Evolutionary conservation across 2,797 vertebrate genomes (phyloP), one percentile per base, ranked within the genome.

Genomic region (Chrysolophus pictus): DNA sequence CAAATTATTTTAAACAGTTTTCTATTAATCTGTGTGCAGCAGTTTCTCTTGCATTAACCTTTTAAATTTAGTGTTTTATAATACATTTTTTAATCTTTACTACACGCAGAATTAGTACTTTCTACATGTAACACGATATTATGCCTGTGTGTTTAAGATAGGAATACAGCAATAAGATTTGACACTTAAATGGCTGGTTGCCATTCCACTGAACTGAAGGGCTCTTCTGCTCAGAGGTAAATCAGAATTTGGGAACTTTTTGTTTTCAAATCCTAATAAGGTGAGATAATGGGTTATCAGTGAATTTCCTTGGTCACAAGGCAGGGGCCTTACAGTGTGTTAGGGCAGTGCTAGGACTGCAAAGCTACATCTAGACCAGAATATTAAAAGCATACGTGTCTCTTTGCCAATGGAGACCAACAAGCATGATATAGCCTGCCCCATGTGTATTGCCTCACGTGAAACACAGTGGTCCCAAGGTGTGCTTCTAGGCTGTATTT

Each of bases 391-490:
- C 5, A 65, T 44, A 9, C 28, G 35, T 4, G 16, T 65, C 71
- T 2, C 0, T 65, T 76, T 44, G 4, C 49, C 62, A 37, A 4
- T 53, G 28, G 12, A 42, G 18, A 49, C 18, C 16, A 44, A 44
- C 2, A 77, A 31, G 14, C 11, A 37, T 23, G 35, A 35, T 6
- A 14, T 39, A 37, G 14, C 8, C 58, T 75, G 59, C 35, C 24
- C 13, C 31, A 4, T 5, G 9, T n/a, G 55, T 79, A 46, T 24
- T 82, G 11, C 33, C 33, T 71, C 13, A 5, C 16, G 21, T 17
- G 39, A 73, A 80, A 56, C n/a, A 51, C 4, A 0, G 0, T 22
- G 9, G 11, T 70, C 35, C 31, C 19, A 59, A 44, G 18, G 42
- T 4, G 41, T 73, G 87, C 84, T 84, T 78, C n/a, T 44, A 37